Base-by-base conservation (phyloP, 2,888 invertebrate genomes). In the Temnothorax rugatulus region DNA sequence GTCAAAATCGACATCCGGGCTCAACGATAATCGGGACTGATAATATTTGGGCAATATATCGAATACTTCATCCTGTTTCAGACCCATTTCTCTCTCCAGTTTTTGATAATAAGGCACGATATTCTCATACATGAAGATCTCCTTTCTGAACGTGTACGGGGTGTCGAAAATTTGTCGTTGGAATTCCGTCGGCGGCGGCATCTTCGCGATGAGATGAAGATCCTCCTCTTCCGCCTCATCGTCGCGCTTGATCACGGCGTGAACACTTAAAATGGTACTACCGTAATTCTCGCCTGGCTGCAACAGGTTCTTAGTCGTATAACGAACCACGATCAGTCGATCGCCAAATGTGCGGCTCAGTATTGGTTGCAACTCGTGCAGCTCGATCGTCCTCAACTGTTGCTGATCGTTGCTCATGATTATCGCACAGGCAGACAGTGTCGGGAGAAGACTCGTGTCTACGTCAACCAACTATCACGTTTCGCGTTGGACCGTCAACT, bases 271-370 rank as follows among this genome's bases (percentile, higher is more conserved):
- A 94, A 96, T 96, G 0, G 96, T 94, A 88, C 96, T 96, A 2
- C 96, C 96, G 91, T 96, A 96, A 91, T 96, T 96, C 89, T 96
- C 96, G 0, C 96, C 96, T 0, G 96, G 95, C 25, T 95, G 95
- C 13, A 94, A 54, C 13, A 94, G 63, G 4, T 77, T 69, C 21
- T 86, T 74, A 0, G 88, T 88, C 2, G 87, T 86, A 47, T 90
- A 93, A 68, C 89, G 88, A 4, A 90, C 84, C 13, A 94, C 91
- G 8, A 87, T 68, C 4, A 94, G 4, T 0, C 85, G 29, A 4
- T 91, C 75, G 0, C 89, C 92, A 4, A 94, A 82, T 18, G 79
- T 88, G 21, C 87, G 87, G 1, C 87, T 89, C 2, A 95, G 73
- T 13, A 95, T 52, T 1, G 92, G 86, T 57, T 94, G 90, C 57